phyloP scores from a whole-genome alignment of 2,113 vertebrate genomes.

The Stegastes partitus region DNA sequence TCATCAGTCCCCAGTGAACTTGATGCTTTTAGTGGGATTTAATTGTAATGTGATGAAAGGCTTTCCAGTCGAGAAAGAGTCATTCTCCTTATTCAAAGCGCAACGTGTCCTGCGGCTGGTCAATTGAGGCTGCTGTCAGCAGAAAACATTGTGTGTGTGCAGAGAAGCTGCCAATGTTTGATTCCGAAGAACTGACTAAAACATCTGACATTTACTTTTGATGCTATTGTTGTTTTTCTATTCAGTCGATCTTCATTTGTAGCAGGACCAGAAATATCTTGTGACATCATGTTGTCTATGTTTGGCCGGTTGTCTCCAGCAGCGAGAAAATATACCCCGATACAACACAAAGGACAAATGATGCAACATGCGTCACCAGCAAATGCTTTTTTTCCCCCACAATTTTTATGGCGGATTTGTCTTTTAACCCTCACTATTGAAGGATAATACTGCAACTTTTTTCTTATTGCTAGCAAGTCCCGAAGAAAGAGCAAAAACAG shows the following conservation, averaged over 20 bases:
- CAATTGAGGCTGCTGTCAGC: constrained; percentile 27
- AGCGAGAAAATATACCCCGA: background rate
- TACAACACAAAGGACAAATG: background rate
- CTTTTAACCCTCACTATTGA: constrained; percentile 1
- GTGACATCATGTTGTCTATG: background rate
- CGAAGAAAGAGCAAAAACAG: background rate
- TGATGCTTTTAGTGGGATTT: constrained; percentile 45
- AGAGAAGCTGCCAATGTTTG: constrained; percentile 35
- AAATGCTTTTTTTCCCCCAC: background rate
- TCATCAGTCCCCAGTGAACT: constrained; percentile 43
- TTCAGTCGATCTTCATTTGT: constrained; percentile 1
- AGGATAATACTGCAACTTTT: background rate
- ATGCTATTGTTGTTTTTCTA: background rate
- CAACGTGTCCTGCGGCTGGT: constrained; percentile 37
- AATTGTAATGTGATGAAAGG: constrained; percentile 57
- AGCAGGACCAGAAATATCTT: background rate
- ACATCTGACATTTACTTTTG: constrained; percentile 27
- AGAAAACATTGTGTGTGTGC: constrained; percentile 47
- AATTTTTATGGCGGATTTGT: background rate
- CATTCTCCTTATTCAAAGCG: constrained; percentile 12
- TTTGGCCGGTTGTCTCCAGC: constrained; percentile 2
- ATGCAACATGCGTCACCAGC: background rate
- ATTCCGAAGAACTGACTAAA: constrained; percentile 34
- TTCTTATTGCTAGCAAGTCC: background rate
- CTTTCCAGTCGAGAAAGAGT: constrained; percentile 33